These are phyloP conservation scores for Prietella phreatophila DNA, from an alignment of 2,113 vertebrate genomes.

Conservation along the genomic window DNA sequence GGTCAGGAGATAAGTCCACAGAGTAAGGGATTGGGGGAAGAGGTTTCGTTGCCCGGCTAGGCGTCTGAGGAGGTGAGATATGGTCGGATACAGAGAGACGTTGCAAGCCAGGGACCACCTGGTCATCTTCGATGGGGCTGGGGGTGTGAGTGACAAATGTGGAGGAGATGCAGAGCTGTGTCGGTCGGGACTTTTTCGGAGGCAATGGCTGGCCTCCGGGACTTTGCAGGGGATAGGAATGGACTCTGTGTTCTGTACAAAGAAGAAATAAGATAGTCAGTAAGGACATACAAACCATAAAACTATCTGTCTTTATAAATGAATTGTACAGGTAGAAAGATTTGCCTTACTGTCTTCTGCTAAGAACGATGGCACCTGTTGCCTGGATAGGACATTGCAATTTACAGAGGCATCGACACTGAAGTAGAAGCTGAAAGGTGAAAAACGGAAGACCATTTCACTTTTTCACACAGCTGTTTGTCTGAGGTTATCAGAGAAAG, in stretches of 20 bases:
- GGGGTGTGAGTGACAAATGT: constrained; percentile 60
- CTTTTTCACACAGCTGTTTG: background rate
- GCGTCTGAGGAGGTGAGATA: constrained; percentile 77
- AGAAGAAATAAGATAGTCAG: constrained; percentile 15
- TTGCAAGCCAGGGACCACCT: constrained; percentile 75
- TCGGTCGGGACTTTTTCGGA: constrained; percentile 71
- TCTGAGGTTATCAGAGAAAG: constrained; percentile 13
- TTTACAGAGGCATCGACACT: constrained; percentile 77
- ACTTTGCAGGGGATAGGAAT: constrained; percentile 55
- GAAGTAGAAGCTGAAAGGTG: constrained; percentile 79
- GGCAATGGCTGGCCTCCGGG: constrained; percentile 69
- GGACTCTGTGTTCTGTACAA: constrained; percentile 71
- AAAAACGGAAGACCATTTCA: background rate
- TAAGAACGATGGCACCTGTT: constrained; percentile 56
- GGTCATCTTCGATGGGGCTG: constrained; percentile 71
- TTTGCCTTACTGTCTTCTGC: constrained; percentile 68
- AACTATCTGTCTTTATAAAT: background rate
- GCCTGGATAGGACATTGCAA: constrained; percentile 69
- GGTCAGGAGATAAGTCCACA: constrained; percentile 65
- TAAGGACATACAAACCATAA: background rate
- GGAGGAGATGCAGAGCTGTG: constrained; percentile 70
- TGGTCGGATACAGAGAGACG: constrained; percentile 78
- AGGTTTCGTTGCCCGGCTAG: constrained; percentile 81
- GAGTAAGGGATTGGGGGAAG: constrained; percentile 85
- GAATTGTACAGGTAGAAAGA: background rate